Evolutionary conservation across 2,113 vertebrate genomes (phyloP).

Genomic region (Casuarius casuarius): DNA sequence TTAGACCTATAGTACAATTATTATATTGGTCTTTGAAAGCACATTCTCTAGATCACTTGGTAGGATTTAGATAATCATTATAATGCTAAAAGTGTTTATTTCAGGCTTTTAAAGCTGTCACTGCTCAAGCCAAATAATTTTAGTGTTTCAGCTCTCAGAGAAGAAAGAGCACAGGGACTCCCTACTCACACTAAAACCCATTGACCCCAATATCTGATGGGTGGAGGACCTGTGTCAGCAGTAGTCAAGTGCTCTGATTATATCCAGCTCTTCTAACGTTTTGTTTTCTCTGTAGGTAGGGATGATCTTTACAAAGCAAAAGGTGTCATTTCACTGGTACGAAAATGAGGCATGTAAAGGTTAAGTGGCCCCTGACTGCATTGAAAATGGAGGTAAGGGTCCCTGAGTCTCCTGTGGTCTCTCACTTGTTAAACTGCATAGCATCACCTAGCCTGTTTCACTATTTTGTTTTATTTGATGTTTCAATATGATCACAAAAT

Average conservation of each 20-base stretch:
- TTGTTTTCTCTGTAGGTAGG: background rate
- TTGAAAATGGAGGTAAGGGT: background rate
- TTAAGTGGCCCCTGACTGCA: background rate
- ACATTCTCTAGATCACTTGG: background rate
- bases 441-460: background rate
- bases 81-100: background rate
- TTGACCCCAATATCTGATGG: background rate
- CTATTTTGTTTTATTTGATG: background rate
- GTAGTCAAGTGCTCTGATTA: background rate
- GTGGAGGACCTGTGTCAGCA: background rate
- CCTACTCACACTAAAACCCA: background rate
- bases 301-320: background rate
- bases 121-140: background rate
- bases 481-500: background rate
- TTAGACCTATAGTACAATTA: background rate
- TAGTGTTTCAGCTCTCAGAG: background rate
- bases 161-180: background rate
- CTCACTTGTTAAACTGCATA: background rate
- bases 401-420: background rate
- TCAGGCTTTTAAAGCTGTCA: background rate
- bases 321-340: background rate
- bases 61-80: background rate
- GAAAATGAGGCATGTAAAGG: fast-evolving
- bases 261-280: background rate
- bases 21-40: background rate